A percentile compares a stretch with the other conserved stretches of the same genome.
These are phyloP conservation scores for Bombus fervidus DNA, from an alignment of 1,140 invertebrate genomes.

Conservation along the genomic window DNA sequence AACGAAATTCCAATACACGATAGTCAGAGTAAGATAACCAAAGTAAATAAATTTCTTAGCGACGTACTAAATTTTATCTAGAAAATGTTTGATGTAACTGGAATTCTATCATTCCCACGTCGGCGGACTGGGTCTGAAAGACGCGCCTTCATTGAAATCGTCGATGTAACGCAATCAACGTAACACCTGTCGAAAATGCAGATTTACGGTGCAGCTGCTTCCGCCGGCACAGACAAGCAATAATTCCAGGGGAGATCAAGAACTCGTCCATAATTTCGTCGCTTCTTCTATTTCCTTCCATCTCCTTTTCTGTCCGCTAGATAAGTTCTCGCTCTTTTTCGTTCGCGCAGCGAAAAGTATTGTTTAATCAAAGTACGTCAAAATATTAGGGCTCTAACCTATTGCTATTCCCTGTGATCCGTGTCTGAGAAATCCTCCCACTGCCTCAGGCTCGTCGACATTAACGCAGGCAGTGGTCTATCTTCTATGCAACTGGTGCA, in stretches of 20 bases:
- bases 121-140: constrained; percentile 1
- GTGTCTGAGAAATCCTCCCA: constrained; percentile 55
- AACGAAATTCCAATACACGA: too few relatives aligned
- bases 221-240: constrained; percentile 62
- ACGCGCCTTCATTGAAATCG: constrained; percentile 41
- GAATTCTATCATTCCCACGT: constrained; percentile 44
- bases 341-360: constrained; percentile 42
- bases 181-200: constrained; percentile 74
- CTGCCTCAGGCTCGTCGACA: constrained; percentile 52
- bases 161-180: constrained; percentile 64
- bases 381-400: constrained; percentile 61
- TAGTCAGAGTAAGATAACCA: too few relatives aligned
- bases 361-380: constrained; percentile 62
- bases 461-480: constrained; percentile 28
- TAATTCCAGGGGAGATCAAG: constrained; percentile 59
- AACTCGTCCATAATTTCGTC: constrained; percentile 65
- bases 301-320: neutral
- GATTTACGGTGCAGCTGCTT: constrained; percentile 72
- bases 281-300: constrained; percentile 58
- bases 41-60: neutral
- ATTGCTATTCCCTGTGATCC: constrained; percentile 48
- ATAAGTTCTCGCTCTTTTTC: too few relatives aligned
- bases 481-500: constrained; percentile 63
- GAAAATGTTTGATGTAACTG: neutral
- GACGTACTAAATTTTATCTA: neutral